Base-by-base conservation (phyloP, 2,797 vertebrate species). In the Sebastes reedi region DNA sequence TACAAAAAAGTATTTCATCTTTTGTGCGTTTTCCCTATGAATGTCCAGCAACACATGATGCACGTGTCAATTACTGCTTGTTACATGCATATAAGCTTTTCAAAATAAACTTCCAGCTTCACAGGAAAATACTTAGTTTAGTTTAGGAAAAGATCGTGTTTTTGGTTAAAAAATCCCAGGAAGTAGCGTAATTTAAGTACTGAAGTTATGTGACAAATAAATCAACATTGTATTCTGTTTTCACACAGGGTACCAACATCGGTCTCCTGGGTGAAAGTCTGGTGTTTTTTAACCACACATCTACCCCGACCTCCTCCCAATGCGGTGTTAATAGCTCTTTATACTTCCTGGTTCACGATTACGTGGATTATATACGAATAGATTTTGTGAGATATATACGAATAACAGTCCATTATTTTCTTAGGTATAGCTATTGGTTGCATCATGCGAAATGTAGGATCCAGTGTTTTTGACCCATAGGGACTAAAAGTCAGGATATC, bases 251-350 rank as follows among this genome's bases (percentile, higher is more conserved):
- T 50, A 50, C 8, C 18, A 50, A 50, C 46, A 50, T 20, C 18
- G 1, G 46, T 20, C 8, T 20, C 46, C 18, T n/a, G 18, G 46
- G 8, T 4, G 18, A 50, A 9, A 20, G 18, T 0, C 18, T 52
- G 46, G 18, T n/a, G 8, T 52, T 52, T 52, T 52, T 52, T 52
- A 0, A 52, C 18, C 46, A 52, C 46, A 9, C 1, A 52, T 52
- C 46, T 18, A 52, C 18, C 46, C 18, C 46, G 2, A 52, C 18
- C 18, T 20, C 46, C 46, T 52, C 46, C 46, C 4, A 20, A 9
- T n/a, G 18, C 2, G 3, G 46, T 0, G 1, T n/a, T 52, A 4
- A 20, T n/a, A 0, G 2, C 46, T 52, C 8, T 52, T 52, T 52
- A 52, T 52, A n/a, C 8, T 52, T 52, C 8, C 46, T 52, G 18